These are phyloP conservation scores for Alca torda DNA, from an alignment of 2,797 vertebrate species.

Conservation along the genomic window DNA sequence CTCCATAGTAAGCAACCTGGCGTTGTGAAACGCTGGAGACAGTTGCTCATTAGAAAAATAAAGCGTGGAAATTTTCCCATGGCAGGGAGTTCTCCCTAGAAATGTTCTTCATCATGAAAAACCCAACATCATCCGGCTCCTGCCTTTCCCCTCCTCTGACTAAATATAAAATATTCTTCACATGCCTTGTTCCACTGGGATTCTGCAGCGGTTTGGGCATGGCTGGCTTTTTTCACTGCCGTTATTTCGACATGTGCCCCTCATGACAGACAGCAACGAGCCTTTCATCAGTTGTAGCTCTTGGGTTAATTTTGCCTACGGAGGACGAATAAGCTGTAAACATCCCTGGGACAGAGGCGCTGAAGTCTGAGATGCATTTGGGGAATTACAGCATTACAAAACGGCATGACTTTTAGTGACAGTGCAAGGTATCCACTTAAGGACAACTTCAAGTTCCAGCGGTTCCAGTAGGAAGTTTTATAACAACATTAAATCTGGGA, in stretches of 20 bases:
- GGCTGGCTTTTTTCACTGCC: constrained; percentile 9
- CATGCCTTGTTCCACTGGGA: background rate
- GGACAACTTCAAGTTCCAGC: background rate
- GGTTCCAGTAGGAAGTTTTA: background rate
- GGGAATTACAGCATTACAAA: background rate
- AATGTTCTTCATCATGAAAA: background rate
- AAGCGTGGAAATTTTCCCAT: background rate
- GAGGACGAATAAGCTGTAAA: background rate
- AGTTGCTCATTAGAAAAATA: background rate
- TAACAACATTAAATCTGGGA: background rate
- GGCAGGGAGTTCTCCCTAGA: background rate
- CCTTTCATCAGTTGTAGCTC: background rate
- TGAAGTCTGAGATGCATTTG: background rate
- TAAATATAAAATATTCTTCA: background rate
- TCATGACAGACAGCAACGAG: background rate
- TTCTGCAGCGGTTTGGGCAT: background rate
- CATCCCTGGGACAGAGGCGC: background rate
- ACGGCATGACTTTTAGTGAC: background rate
- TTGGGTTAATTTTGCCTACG: background rate
- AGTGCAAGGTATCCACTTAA: background rate
- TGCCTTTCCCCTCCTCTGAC: background rate
- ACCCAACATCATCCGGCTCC: background rate
- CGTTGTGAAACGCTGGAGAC: background rate
- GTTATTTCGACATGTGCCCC: background rate
- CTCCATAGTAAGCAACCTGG: background rate